Evolutionary conservation across 1,140 invertebrate genomes (phyloP), one percentile per base, ranked within the genome.

Genomic region (Heliconius eleuchia): DNA sequence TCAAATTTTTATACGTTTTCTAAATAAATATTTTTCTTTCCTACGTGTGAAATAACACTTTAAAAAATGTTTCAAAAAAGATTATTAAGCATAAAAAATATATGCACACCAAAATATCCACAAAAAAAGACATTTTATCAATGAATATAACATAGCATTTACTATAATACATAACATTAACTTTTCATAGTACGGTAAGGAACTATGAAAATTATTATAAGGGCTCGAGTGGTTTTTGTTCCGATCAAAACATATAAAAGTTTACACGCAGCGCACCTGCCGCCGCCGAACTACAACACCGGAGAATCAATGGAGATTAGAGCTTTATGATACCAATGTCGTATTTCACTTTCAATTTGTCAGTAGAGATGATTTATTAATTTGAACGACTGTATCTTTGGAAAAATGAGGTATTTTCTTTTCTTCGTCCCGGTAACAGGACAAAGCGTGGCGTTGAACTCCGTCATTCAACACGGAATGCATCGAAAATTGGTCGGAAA

Each of bases 231-330:
- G 52, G 71, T n/a, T 72, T 66, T 5, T 3, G 23, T 7, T 13
- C 60, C 30, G 52, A 76, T 76, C 52, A 76, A 77, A 77, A 71
- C 70, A 77, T 77, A 77, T 74, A 60, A 77, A 77, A 77, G 76
- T 77, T 77, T 73, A 77, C 42, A 77, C 70, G 46, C 13, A 18
- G 6, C 70, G 27, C 76, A 77, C 76, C 76, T 77, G 34, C 18
- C 16, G 50, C 42, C 50, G 19, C 3, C 55, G 8, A 7, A 19
- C 50, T 19, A 19, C 2, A 18, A 66, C 27, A 16, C 27, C 9
- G 23, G 1, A 7, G 27, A 16, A 66, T 30, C 30, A 66, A 66
- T 66, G 60, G 30, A 66, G 60, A 60, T 60, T 60, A 66, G 7
- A 66, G 60, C 60, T 30, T 57, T 66, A 11, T 16, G 60, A 66